Evolutionary conservation across 2,797 vertebrate species (phyloP).

Genomic region (Coilia nasus): DNA sequence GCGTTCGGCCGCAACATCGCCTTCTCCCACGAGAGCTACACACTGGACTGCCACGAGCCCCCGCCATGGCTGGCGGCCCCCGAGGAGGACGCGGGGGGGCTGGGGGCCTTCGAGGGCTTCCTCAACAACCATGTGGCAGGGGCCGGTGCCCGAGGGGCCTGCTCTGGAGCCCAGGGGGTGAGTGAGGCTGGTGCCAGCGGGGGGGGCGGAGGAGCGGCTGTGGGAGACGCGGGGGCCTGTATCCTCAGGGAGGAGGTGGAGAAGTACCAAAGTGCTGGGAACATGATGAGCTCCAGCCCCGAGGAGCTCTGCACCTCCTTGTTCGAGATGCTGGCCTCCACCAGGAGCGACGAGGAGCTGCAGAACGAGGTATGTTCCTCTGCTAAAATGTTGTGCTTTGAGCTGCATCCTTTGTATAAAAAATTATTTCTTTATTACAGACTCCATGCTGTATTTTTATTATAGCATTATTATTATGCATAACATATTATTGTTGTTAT

Average conservation of each 20-base stretch:
- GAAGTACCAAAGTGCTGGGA: conserved; percentile 83
- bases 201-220: conserved; percentile 56
- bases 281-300: conserved; percentile 82
- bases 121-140: conserved; percentile 79
- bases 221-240: conserved; percentile 72
- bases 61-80: conserved; percentile 63
- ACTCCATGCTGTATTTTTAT: too few species aligned
- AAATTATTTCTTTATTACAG: too few species aligned
- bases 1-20: conserved; percentile 86
- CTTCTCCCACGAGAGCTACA: conserved; percentile 91
- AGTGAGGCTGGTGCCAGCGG: too few species aligned
- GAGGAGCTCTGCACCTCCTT: conserved; percentile 93
- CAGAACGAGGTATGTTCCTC: conserved; percentile 89
- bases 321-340: conserved; percentile 93
- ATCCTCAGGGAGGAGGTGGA: conserved; percentile 88
- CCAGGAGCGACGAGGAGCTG: conserved; percentile 90
- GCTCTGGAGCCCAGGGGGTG: neutral
- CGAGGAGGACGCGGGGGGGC: conserved; percentile 49
- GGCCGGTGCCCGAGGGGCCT: conserved; percentile 48
- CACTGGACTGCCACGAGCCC: conserved; percentile 83
- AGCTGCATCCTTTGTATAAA: too few species aligned
- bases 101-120: conserved; percentile 88
- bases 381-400: too few species aligned
- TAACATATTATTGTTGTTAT: too few species aligned
- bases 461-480: too few species aligned